Base-by-base conservation (phyloP, 2,113 vertebrate genomes). In the Vidua chalybeata region DNA sequence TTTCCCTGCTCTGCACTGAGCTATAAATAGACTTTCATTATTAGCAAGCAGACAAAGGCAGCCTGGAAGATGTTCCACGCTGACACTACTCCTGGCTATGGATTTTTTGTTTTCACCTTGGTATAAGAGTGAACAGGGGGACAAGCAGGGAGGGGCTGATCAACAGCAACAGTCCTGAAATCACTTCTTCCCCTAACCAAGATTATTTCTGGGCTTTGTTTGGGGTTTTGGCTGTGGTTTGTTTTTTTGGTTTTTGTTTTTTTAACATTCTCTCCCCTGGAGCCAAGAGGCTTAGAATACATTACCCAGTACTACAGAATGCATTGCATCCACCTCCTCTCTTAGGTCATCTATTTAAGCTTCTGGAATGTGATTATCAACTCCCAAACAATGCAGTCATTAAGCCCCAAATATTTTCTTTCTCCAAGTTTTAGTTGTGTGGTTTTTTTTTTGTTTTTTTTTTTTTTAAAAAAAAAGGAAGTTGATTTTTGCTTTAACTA, bases 1-100 rank as follows among this genome's bases (percentile, higher is more conserved):
- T 95, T 84, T 80, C 71, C 54, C 93, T 73, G 93, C 88, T 94
- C 91, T 79, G 84, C 83, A 56, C 91, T 41, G 81, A 82, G 95
- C 95, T 96, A 96, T 92, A 97, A 97, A 97, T 97, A 97, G 94
- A 88, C 3, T 91, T 96, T 87, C 81, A 91, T 97, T 97, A 95
- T 94, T 97, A 97, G 91, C 90, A 88, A 91, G 90, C 88, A 96
- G 92, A 96, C 96, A 97, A 97, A 96, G 59, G 83, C 94, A 96
- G 94, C 93, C 83, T 93, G 86, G 89, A 96, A 96, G 93, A 91
- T 92, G 83, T 85, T 96, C 75, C 85, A 93, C 7, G 2, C 89
- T 69, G 77, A 85, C 82, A 87, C 93, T 86, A 87, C 90, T 93
- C 83, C 75, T 78, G 73, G 69, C 75, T 90, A 85, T 84, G 73